Conservation (phyloP, 2,113 vertebrate species). For the Glaucomys volans region DNA sequence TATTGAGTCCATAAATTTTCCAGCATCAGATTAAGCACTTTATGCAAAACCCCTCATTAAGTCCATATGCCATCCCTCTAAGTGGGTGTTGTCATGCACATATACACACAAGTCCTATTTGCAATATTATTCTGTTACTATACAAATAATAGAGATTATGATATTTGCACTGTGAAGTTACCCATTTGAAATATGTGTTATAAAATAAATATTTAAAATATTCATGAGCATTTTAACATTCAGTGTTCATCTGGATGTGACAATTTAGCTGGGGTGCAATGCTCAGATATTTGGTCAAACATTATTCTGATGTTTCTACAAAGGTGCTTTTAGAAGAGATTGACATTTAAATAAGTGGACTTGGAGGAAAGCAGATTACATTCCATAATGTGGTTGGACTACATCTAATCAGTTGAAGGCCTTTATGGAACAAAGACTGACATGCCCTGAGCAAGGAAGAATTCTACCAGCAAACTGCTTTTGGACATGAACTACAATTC, state of each 20-base stretch:
- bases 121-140: not conserved
- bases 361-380: not conserved
- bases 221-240: not conserved
- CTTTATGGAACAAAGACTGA: not conserved
- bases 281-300: not conserved
- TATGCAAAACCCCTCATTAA: not conserved
- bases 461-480: not conserved
- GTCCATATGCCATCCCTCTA: not conserved
- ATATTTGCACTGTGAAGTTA: not conserved
- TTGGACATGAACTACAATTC: rapidly evolving
- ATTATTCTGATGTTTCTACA: not conserved
- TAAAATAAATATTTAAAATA: not conserved
- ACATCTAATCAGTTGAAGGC: not conserved
- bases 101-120: not conserved
- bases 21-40: not conserved
- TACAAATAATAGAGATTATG: not conserved
- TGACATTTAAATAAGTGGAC: not conserved
- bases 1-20: not conserved
- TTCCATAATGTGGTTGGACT: not conserved
- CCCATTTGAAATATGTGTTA: not conserved
- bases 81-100: not conserved
- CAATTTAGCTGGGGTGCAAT: not conserved
- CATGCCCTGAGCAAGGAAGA: not conserved
- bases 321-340: not conserved
- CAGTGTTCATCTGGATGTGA: not conserved